Evolutionary conservation across 1,140 invertebrate species (phyloP).

Genomic region (Bombyx mandarina): DNA sequence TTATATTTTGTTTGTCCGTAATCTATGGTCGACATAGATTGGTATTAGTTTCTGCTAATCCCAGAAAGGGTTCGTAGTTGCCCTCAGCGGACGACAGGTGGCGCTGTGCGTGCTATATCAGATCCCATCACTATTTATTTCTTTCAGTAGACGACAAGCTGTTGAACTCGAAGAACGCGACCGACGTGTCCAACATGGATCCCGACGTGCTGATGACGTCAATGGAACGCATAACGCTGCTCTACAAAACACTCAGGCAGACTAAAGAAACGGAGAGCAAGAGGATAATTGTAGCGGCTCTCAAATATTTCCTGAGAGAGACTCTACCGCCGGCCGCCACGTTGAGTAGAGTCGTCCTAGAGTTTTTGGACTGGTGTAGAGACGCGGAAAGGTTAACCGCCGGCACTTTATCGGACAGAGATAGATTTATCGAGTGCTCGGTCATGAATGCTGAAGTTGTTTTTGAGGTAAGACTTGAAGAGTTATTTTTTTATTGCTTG

Average conservation of each 20-base stretch:
- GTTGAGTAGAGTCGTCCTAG: slow-evolving; percentile 60
- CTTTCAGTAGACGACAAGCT: slow-evolving; percentile 28
- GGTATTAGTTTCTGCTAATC: no score
- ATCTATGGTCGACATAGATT: no score
- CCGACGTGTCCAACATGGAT: slow-evolving; percentile 60
- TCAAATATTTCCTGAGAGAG: slow-evolving; percentile 54
- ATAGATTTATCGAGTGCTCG: slow-evolving; percentile 31
- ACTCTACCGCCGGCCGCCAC: slow-evolving; percentile 59
- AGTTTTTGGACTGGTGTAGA: slow-evolving; percentile 60
- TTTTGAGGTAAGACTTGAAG: slow-evolving; percentile 42
- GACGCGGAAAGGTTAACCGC: slow-evolving; percentile 34
- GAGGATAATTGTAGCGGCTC: slow-evolving; percentile 22
- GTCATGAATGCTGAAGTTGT: slow-evolving; percentile 50
- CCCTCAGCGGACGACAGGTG: no score
- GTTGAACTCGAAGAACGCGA: slow-evolving; percentile 41
- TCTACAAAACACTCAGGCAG: slow-evolving; percentile 40
- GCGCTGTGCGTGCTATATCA: no score
- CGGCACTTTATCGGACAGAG: slow-evolving; percentile 30
- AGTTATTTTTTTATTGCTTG: no score
- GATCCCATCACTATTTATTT: no score
- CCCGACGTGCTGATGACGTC: slow-evolving; percentile 62
- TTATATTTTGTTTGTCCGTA: no score
- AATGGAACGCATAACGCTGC: slow-evolving; percentile 55
- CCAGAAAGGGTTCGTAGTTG: no score
- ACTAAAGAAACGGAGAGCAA: slow-evolving; percentile 26